Conservation (phyloP, 1,140 invertebrate species). For the Druon quercuslanigerum region DNA sequence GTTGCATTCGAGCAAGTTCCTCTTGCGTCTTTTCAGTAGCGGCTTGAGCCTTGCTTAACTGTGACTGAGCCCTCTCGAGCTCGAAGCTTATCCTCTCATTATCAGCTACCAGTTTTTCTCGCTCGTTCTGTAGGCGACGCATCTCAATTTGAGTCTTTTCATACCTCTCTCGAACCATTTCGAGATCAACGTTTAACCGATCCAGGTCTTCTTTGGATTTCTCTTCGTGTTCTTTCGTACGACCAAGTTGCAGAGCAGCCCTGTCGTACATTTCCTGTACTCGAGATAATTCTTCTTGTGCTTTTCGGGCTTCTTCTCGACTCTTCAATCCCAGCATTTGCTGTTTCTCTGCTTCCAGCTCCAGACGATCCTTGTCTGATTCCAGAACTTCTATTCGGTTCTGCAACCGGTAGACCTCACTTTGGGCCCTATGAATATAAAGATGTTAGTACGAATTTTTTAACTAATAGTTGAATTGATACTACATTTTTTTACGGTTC, state of each 20-base stretch:
- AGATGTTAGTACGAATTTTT: slow-evolving; percentile 17
- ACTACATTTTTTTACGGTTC: no score
- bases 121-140: slow-evolving; percentile 86
- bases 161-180: slow-evolving; percentile 91
- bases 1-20: slow-evolving; percentile 88
- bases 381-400: slow-evolving; percentile 90
- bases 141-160: slow-evolving; percentile 92
- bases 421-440: slow-evolving; percentile 83
- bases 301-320: slow-evolving; percentile 89
- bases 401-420: slow-evolving; percentile 90
- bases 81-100: slow-evolving; percentile 91
- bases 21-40: slow-evolving; percentile 92
- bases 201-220: slow-evolving; percentile 93
- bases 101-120: slow-evolving; percentile 90
- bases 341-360: slow-evolving; percentile 91
- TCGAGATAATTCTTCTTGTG: slow-evolving; percentile 88
- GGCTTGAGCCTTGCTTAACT: slow-evolving; percentile 87
- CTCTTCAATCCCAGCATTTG: slow-evolving; percentile 85
- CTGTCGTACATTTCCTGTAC: slow-evolving; percentile 92
- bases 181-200: slow-evolving; percentile 84
- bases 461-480: no score
- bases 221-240: slow-evolving; percentile 92
- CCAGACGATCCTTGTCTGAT: slow-evolving; percentile 89
- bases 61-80: slow-evolving; percentile 87
- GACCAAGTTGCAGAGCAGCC: slow-evolving; percentile 86